A percentile compares a stretch with the other conserved stretches of the same genome.
Conservation (phyloP, 2,797 vertebrate species). For the Enteromius treurensis region DNA sequence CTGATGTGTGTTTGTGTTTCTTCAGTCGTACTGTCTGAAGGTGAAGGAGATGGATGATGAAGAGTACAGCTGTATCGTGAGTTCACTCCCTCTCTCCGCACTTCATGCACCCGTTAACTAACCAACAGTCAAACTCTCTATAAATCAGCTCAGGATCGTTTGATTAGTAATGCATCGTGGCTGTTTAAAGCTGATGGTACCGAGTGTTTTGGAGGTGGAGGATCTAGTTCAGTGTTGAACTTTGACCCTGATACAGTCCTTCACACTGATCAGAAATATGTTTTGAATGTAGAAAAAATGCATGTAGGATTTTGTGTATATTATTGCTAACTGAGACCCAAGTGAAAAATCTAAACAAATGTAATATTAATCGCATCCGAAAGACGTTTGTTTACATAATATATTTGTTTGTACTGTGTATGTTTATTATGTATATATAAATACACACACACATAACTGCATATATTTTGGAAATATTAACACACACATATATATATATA, state of each 20-base stretch:
- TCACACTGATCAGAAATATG: background rate
- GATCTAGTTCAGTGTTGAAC: background rate
- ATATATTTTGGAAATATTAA: too few relatives aligned
- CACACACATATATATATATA: too few relatives aligned
- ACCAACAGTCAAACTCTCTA: background rate
- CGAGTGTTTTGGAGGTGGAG: background rate
- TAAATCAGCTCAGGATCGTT: background rate
- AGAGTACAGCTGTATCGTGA: constrained; percentile 97
- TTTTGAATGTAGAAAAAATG: background rate
- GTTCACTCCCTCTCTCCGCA: constrained; percentile 62
- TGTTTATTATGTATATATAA: too few relatives aligned
- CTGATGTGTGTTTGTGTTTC: constrained; percentile 52
- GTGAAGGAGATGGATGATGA: constrained; percentile 99
- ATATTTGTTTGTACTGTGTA: too few relatives aligned
- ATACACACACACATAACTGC: too few relatives aligned
- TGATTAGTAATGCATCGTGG: background rate
- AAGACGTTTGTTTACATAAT: too few relatives aligned
- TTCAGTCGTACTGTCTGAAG: constrained; percentile 96
- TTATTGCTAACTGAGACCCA: too few relatives aligned
- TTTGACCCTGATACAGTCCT: background rate
- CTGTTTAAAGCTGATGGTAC: background rate
- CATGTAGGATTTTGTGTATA: too few relatives aligned
- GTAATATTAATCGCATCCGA: too few relatives aligned
- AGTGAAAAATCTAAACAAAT: too few relatives aligned
- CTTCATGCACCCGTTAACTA: background rate